Conservation (phyloP, 2,797 vertebrate species). For the Lacerta agilis region DNA sequence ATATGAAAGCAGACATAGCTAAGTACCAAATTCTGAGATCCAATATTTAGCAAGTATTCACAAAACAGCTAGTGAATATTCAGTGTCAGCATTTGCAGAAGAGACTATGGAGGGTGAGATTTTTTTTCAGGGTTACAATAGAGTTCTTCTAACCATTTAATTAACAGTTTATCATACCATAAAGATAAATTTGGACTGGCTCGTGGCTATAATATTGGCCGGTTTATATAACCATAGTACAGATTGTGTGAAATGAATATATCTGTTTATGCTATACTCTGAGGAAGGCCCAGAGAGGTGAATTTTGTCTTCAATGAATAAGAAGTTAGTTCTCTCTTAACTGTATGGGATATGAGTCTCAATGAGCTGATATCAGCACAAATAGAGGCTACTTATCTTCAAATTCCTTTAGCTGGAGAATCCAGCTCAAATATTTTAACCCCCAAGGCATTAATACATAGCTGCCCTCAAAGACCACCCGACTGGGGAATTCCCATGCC, state of each 20-base stretch:
- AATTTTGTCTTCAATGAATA: slow-evolving; percentile 5
- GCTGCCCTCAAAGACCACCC: slow-evolving; percentile 25
- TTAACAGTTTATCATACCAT: not conserved
- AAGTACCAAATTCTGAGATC: not conserved
- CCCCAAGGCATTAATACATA: slow-evolving; percentile 9
- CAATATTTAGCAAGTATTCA: not conserved
- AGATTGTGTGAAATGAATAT: too few species aligned
- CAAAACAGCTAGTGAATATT: not conserved
- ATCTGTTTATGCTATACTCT: not conserved
- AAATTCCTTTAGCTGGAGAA: not conserved
- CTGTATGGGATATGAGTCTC: not conserved
- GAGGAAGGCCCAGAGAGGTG: not conserved
- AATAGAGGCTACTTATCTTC: not conserved
- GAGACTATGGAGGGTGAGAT: not conserved
- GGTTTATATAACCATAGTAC: not conserved
- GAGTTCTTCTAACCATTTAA: not conserved
- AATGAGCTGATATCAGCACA: slow-evolving; percentile 37
- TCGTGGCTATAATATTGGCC: not conserved
- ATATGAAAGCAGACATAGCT: not conserved
- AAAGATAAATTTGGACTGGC: not conserved
- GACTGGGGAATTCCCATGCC: slow-evolving; percentile 25
- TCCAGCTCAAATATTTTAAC: slow-evolving; percentile 11
- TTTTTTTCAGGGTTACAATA: not conserved
- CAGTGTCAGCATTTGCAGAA: not conserved
- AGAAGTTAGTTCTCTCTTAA: not conserved